Percentiles rank a stretch among this genome's conserved stretches.
Conservation (phyloP, 2,797 vertebrate genomes). For the Notoglanidium macrostoma region DNA sequence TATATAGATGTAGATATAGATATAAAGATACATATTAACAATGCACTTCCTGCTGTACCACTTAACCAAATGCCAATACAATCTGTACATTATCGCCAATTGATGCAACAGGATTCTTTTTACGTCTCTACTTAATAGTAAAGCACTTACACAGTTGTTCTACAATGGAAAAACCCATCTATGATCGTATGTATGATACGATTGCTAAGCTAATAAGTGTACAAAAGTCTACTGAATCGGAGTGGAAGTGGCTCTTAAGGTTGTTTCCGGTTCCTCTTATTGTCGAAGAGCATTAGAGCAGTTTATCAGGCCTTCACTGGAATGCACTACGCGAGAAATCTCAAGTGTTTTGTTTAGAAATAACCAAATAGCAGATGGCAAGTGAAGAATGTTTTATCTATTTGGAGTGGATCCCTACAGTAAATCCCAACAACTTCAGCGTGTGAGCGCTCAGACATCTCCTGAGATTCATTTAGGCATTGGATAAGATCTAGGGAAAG, state of each 20-base stretch:
- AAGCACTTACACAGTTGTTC: slow-evolving; percentile 16
- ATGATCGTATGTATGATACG: neutral
- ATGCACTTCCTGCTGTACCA: slow-evolving; percentile 3
- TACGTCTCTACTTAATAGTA: slow-evolving; percentile 12
- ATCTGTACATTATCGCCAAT: slow-evolving; percentile 6
- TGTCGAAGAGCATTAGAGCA: slow-evolving; percentile 4
- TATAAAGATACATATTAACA: neutral
- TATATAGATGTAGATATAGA: neutral
- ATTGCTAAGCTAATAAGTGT: slow-evolving; percentile 39
- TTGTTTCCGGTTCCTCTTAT: neutral
- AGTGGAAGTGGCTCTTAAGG: slow-evolving; percentile 1
- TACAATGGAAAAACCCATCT: neutral
- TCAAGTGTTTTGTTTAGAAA: slow-evolving; percentile 2
- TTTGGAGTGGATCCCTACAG: neutral
- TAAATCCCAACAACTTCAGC: neutral
- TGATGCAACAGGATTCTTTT: slow-evolving; percentile 21
- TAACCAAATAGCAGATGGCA: neutral
- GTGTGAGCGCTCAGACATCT: slow-evolving; percentile 46
- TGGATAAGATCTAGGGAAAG: slow-evolving; percentile 52
- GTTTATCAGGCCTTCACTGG: neutral
- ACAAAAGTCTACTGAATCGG: neutral
- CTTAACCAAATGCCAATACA: neutral
- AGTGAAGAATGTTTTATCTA: neutral
- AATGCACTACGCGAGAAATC: neutral
- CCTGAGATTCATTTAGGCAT: slow-evolving; percentile 70